These are phyloP conservation scores for Entelurus aequoreus DNA, from an alignment of 2,113 vertebrate genomes.

Conservation along the genomic window DNA sequence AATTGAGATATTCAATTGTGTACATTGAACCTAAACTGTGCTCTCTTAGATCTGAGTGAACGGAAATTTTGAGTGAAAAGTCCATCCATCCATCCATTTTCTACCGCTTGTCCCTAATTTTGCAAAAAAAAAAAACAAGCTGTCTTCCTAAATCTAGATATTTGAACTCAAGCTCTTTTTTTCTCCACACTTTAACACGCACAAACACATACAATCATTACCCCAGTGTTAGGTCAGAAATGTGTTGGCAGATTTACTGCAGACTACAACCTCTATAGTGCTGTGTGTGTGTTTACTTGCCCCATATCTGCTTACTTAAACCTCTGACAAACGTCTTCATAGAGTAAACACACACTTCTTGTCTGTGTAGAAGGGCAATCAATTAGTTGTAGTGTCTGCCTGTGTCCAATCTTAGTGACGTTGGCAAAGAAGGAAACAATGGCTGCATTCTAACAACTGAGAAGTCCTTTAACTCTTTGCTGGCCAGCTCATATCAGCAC, in stretches of 20 bases:
- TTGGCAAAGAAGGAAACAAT: constrained; percentile 49
- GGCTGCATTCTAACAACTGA: constrained; percentile 40
- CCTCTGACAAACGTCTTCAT: constrained; percentile 37
- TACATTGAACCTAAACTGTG: too few species aligned
- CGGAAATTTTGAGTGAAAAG: too few species aligned
- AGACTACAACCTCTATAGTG: constrained; percentile 5
- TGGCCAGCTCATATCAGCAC: background rate
- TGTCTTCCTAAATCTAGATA: too few species aligned
- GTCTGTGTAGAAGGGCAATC: constrained; percentile 35
- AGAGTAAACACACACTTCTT: constrained; percentile 52
- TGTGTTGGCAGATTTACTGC: constrained; percentile 44
- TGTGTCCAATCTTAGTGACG: constrained; percentile 49
- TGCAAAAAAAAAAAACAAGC: too few species aligned
- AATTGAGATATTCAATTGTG: too few species aligned
- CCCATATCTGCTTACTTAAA: constrained; percentile 61
- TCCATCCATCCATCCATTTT: too few species aligned
- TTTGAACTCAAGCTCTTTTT: background rate
- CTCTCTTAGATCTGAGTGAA: too few species aligned
- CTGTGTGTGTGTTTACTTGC: constrained; percentile 43
- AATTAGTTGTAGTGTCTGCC: constrained; percentile 43
- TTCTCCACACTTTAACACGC: background rate
- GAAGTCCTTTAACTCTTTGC: constrained; percentile 39
- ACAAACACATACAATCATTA: constrained; percentile 36
- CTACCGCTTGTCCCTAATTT: too few species aligned
- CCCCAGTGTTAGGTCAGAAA: constrained; percentile 25